Conservation (phyloP, 2,113 vertebrate genomes). For the Falcunculus frontatus region DNA sequence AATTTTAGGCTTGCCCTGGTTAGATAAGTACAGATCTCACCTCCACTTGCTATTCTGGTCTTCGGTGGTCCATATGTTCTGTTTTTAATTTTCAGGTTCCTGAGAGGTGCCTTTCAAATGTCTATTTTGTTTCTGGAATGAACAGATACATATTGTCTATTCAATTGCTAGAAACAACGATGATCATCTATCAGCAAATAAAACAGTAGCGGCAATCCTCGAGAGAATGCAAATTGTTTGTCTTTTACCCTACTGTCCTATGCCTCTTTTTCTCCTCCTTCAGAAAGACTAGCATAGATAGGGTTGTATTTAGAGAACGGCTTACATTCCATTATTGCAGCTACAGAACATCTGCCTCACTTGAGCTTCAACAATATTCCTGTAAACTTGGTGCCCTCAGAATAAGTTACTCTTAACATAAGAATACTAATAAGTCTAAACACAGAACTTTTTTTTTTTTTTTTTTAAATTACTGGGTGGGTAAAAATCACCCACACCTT, state of each 20-base stretch:
- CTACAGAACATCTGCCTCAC: not conserved
- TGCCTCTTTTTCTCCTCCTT: not conserved
- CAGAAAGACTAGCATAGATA: not conserved
- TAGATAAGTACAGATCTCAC: not conserved
- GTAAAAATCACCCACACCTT: not conserved
- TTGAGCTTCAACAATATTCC: not conserved
- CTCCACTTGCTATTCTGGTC: not conserved
- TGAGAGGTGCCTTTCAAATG: not conserved
- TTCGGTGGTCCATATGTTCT: not conserved
- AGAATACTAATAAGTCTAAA: not conserved
- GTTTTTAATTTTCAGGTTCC: not conserved
- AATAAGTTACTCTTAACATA: not conserved
- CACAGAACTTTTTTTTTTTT: not conserved
- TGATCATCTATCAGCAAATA: not conserved
- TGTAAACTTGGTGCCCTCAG: not conserved
- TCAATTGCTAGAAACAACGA: not conserved
- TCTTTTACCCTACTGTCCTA: not conserved
- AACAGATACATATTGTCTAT: rapidly evolving
- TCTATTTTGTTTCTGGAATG: not conserved
- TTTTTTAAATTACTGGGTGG: not conserved
- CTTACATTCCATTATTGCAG: not conserved
- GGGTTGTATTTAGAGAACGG: not conserved
- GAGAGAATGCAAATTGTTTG: not conserved
- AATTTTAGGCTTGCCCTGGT: not conserved
- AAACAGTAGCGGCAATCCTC: not conserved